Conservation (phyloP, 1,140 invertebrate genomes). For the Carposina sasakii region DNA sequence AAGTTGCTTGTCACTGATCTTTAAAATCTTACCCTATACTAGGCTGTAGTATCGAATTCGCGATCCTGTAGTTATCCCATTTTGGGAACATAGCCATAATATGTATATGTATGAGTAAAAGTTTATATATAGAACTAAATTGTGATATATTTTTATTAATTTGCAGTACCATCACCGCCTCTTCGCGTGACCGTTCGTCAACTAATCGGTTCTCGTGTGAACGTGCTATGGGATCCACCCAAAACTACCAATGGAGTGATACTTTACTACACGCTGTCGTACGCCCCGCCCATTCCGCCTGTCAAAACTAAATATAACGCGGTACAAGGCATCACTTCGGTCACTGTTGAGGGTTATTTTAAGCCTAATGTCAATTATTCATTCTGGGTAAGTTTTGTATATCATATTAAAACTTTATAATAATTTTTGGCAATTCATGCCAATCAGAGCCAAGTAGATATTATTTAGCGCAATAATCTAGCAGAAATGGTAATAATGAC, state of each 20-base stretch:
- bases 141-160: constrained; percentile 19
- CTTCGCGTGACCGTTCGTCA: constrained; percentile 77
- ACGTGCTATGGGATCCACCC: constrained; percentile 80
- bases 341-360: constrained; percentile 75
- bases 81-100: too few relatives aligned
- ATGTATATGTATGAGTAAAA: too few relatives aligned
- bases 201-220: constrained; percentile 75
- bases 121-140: too few relatives aligned
- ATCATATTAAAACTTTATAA: too few relatives aligned
- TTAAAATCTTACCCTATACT: too few relatives aligned
- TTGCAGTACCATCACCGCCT: constrained; percentile 79
- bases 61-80: too few relatives aligned
- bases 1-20: too few relatives aligned
- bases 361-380: constrained; percentile 77
- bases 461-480: too few relatives aligned
- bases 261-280: constrained; percentile 76
- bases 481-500: too few relatives aligned
- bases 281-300: constrained; percentile 73
- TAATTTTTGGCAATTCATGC: too few relatives aligned
- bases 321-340: constrained; percentile 46
- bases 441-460: too few relatives aligned
- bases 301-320: constrained; percentile 16
- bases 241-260: constrained; percentile 77
- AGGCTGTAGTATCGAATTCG: too few relatives aligned
- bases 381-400: constrained; percentile 78